Evolutionary conservation across 2,113 vertebrate genomes (phyloP).

Genomic region (Pantherophis guttatus): DNA sequence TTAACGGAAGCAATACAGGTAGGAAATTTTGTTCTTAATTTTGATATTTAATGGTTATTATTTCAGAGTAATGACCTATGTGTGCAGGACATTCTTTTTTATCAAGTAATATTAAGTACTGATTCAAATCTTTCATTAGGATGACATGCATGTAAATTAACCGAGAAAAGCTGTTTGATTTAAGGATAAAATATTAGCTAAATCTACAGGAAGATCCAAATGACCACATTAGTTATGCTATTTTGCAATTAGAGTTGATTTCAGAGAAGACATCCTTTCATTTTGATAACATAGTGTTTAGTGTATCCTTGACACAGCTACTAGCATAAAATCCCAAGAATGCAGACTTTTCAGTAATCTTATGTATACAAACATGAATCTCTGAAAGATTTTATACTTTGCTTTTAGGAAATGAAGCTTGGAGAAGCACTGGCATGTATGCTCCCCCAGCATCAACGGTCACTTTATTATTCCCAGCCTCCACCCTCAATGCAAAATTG

Average conservation of each 20-base stretch:
- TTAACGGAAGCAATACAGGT: slow-evolving; percentile 39
- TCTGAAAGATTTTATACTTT: neutral
- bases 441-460: slow-evolving; percentile 71
- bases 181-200: too few relatives aligned
- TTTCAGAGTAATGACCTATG: neutral
- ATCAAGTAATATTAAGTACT: neutral
- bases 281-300: too few relatives aligned
- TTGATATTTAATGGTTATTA: neutral
- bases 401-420: slow-evolving; percentile 60
- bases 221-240: too few relatives aligned
- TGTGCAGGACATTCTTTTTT: neutral
- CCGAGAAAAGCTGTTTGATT: too few relatives aligned
- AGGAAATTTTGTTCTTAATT: neutral
- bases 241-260: too few relatives aligned
- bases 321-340: too few relatives aligned
- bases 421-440: slow-evolving; percentile 79
- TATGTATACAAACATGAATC: neutral
- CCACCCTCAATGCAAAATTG: slow-evolving; percentile 64
- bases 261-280: too few relatives aligned
- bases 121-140: neutral
- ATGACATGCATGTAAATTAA: too few relatives aligned
- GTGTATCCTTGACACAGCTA: too few relatives aligned
- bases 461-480: slow-evolving; percentile 59
- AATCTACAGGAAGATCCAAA: too few relatives aligned
- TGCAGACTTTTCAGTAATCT: too few relatives aligned